These are phyloP conservation scores for Coptotermes formosanus DNA, from an alignment of 1,140 invertebrate species.

Conservation along the genomic window DNA sequence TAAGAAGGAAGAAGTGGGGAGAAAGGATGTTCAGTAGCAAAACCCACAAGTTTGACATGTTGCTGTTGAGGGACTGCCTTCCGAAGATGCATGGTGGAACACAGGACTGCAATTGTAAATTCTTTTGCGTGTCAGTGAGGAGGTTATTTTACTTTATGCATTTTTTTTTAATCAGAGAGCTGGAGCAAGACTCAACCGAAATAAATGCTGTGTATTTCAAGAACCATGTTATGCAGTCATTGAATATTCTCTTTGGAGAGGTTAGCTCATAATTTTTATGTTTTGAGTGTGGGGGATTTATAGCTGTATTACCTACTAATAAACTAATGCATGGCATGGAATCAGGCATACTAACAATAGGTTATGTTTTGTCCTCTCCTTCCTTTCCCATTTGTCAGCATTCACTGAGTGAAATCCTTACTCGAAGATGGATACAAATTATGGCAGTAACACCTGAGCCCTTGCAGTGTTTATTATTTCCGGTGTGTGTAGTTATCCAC, in stretches of 20 bases:
- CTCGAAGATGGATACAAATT: no score
- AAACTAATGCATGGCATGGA: no score
- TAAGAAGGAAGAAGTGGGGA: no score
- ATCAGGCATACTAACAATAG: no score
- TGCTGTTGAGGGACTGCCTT: background rate
- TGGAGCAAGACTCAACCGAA: conserved; percentile 44
- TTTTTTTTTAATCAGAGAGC: conserved; percentile 49
- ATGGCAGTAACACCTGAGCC: no score
- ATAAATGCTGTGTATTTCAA: conserved; percentile 53
- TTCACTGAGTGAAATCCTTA: no score
- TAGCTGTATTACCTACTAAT: no score
- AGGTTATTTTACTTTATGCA: background rate
- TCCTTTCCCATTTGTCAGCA: no score
- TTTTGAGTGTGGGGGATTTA: background rate
- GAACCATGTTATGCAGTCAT: conserved; percentile 55
- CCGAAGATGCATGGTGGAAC: background rate
- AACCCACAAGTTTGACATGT: background rate
- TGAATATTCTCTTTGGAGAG: conserved; percentile 59
- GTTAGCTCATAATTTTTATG: conserved; percentile 27
- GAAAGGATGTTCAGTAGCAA: background rate
- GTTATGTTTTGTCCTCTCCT: no score
- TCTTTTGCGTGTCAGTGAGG: background rate
- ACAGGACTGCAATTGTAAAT: background rate
- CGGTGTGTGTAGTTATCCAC: no score
- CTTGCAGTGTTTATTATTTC: no score